A percentile compares a stretch with the other conserved stretches of the same genome.
Evolutionary conservation across 1,140 invertebrate genomes (phyloP).

Genomic region (Drosophila prosaltans): DNA sequence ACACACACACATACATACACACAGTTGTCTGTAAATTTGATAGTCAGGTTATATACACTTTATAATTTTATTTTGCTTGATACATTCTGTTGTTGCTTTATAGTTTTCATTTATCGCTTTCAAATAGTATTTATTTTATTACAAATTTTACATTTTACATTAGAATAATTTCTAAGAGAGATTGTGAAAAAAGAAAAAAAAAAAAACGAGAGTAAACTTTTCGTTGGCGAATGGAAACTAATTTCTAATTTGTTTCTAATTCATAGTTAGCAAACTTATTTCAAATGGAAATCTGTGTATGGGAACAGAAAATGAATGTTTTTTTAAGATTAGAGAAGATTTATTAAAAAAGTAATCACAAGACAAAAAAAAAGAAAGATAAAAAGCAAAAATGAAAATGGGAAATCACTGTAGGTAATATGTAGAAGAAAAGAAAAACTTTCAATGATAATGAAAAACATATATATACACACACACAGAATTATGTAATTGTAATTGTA

Average conservation of each 20-base stretch:
- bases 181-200: slow-evolving; percentile 8
- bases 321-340: slow-evolving; percentile 51
- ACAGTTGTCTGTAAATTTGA: slow-evolving; percentile 32
- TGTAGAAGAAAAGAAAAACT: slow-evolving; percentile 20
- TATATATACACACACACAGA: slow-evolving; percentile 52
- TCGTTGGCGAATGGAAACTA: neutral
- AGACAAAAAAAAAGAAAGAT: slow-evolving; percentile 15
- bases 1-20: slow-evolving; percentile 3
- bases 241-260: slow-evolving; percentile 25
- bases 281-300: slow-evolving; percentile 45
- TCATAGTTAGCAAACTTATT: slow-evolving; percentile 72
- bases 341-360: slow-evolving; percentile 36
- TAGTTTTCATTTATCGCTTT: slow-evolving; percentile 49
- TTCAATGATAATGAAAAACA: slow-evolving; percentile 19
- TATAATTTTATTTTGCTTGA: slow-evolving; percentile 47
- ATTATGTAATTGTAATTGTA: slow-evolving; percentile 41
- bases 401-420: slow-evolving; percentile 25
- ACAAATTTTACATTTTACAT: slow-evolving; percentile 35
- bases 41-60: slow-evolving; percentile 27
- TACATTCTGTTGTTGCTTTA: slow-evolving; percentile 65
- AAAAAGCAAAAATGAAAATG: neutral
- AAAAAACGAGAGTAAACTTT: neutral
- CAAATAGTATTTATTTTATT: slow-evolving; percentile 65
- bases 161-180: slow-evolving; percentile 52
- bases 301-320: slow-evolving; percentile 55